Evolutionary conservation across 2,888 invertebrate species (phyloP).

Genomic region (Synergus itoensis): DNA sequence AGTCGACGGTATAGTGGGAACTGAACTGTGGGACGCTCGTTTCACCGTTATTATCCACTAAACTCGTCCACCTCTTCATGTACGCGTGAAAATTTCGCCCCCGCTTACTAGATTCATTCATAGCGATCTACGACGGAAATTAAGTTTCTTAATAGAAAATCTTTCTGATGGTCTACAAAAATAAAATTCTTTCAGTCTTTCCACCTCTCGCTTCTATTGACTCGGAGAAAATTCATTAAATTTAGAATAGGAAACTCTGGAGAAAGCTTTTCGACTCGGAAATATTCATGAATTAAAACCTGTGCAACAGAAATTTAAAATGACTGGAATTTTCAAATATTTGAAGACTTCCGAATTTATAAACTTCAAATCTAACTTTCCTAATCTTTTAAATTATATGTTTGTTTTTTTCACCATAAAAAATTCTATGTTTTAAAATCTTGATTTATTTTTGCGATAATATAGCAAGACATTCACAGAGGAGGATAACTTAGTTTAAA

Average conservation of each 20-base stretch:
- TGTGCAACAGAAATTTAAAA: too few relatives aligned
- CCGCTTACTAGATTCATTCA: conserved; percentile 21
- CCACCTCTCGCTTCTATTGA: background rate
- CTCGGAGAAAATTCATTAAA: background rate
- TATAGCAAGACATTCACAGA: background rate
- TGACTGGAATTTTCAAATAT: too few relatives aligned
- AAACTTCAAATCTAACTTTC: background rate
- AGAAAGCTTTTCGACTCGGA: background rate
- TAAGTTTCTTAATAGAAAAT: background rate
- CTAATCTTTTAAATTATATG: background rate
- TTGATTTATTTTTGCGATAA: background rate
- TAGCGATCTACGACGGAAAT: conserved; percentile 31
- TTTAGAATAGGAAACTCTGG: background rate
- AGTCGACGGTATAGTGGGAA: conserved; percentile 45
- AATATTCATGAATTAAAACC: background rate
- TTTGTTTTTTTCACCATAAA: too few relatives aligned
- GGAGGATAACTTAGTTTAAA: background rate
- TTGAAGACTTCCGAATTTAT: too few relatives aligned
- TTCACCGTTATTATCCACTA: conserved; percentile 59
- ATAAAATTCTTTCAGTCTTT: background rate
- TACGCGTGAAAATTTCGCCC: conserved; percentile 31
- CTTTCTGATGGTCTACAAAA: background rate
- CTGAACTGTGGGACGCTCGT: conserved; percentile 52
- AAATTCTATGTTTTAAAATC: background rate
- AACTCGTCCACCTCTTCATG: conserved; percentile 33